Base-by-base conservation (phyloP, 1,140 invertebrate species). In the Cyrtorhinus lividipennis region DNA sequence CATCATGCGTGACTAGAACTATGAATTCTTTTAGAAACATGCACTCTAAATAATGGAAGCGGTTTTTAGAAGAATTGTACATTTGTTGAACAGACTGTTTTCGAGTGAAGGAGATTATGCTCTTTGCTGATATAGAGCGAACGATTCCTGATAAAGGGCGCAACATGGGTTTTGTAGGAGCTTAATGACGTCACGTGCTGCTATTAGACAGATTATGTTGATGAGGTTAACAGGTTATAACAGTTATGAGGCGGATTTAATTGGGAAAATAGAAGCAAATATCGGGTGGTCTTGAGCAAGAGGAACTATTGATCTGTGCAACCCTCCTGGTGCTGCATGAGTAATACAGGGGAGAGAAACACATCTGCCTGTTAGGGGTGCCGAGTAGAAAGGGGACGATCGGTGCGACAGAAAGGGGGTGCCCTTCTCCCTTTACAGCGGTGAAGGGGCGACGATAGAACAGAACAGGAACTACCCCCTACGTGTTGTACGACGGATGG, bases 321-420 rank as follows among this genome's bases (percentile, higher is more conserved):
- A 53, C 48, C 48, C 48, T 20, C 18, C 48, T 20, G 8, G 48
- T 53, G 48, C 48, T 53, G 48, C 48, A 53, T 53, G 48, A 53
- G 48, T 53, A 53, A 53, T 53, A 53, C 48, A 53, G 20, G 48
- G 48, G 48, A 20, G n/a, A n/a, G 20, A 53, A 53, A 53, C 48
- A 53, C 48, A 53, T 53, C 48, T 53, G 48, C 48, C 48, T 38
- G 48, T n/a, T 15, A 22, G 48, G 48, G 48, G 48, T 13, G 48
- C 48, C 5, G 8, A 13, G 48, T 53, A 53, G 48, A 44, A 44
- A 44, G n/a, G 38, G 38, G 38, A n/a, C 38, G 38, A n/a, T n/a
- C n/a, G n/a, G n/a, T n/a, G n/a, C n/a, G n/a, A n/a, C n/a, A n/a
- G n/a, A n/a, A n/a, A n/a, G n/a, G n/a, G n/a, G n/a, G n/a, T n/a